A percentile compares a stretch with the other conserved stretches of the same genome.
Evolutionary conservation across 1,140 invertebrate genomes (phyloP).

Genomic region (Drosophila baimaii): DNA sequence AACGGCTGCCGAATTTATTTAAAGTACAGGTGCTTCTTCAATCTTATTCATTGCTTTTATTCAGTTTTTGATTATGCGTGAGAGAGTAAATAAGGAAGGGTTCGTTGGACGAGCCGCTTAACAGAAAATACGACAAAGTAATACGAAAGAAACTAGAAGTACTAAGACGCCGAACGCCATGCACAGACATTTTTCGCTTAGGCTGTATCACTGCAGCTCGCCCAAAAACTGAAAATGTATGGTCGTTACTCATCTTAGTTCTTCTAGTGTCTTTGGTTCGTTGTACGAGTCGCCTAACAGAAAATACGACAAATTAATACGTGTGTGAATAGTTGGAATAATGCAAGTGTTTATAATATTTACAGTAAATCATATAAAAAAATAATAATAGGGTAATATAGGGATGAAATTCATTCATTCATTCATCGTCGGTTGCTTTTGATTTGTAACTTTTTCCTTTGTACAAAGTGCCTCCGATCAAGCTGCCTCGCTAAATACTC

Average conservation of each 20-base stretch:
- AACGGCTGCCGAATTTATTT: conserved; percentile 12
- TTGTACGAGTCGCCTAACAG: conserved; percentile 26
- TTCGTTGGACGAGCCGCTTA: conserved; percentile 30
- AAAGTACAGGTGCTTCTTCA: conserved; percentile 16
- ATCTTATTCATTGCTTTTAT: conserved; percentile 42
- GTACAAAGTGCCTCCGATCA: conserved; percentile 35
- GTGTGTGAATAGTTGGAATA: conserved; percentile 22
- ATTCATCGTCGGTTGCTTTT: conserved; percentile 18
- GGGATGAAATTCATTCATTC: conserved; percentile 23
- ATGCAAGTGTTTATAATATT: conserved; percentile 38
- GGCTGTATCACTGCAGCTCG: too few relatives aligned
- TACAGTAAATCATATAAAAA: conserved; percentile 17
- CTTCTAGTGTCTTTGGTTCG: too few relatives aligned
- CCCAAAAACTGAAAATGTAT: too few relatives aligned
- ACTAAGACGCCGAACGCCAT: too few relatives aligned
- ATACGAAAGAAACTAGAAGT: too few relatives aligned
- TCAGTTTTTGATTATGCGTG: conserved; percentile 52
- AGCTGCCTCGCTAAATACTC: conserved; percentile 69
- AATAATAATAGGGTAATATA: conserved; percentile 14
- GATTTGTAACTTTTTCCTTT: conserved; percentile 25
- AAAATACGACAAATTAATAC: conserved; percentile 25
- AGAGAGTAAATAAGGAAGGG: conserved; percentile 25
- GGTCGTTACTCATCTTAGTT: too few relatives aligned
- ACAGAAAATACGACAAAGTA: conserved; percentile 32
- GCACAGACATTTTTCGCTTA: too few relatives aligned